These are phyloP conservation scores for Pachyrhynchus sulphureomaculatus DNA, from an alignment of 1,140 invertebrate genomes.

Conservation along the genomic window DNA sequence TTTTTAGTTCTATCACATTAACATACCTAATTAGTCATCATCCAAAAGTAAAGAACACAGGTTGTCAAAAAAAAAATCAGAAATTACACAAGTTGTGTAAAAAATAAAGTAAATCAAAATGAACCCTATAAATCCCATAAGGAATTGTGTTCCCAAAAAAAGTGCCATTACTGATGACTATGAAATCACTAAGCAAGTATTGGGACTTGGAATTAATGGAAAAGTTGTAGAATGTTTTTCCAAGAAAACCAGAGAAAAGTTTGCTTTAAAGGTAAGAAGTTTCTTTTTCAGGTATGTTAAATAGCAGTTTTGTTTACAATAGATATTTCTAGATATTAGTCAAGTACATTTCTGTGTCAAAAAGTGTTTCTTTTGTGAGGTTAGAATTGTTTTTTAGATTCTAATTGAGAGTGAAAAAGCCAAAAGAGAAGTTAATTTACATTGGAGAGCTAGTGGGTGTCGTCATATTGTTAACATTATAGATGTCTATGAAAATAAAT, in stretches of 20 bases:
- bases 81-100: slow-evolving; percentile 28
- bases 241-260: slow-evolving; percentile 71
- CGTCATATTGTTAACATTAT: slow-evolving; percentile 90
- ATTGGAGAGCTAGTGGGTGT: slow-evolving; percentile 89
- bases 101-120: slow-evolving; percentile 28
- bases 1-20: too few species aligned
- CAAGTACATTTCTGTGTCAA: too few species aligned
- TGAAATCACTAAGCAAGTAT: slow-evolving; percentile 88
- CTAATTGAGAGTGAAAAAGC: slow-evolving; percentile 90
- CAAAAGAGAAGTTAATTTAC: slow-evolving; percentile 91
- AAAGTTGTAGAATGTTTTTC: slow-evolving; percentile 83
- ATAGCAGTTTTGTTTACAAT: too few species aligned
- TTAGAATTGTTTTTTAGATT: slow-evolving; percentile 63
- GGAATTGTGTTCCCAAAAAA: slow-evolving; percentile 61
- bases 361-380: too few species aligned
- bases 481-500: slow-evolving; percentile 96
- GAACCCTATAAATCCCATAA: slow-evolving; percentile 10
- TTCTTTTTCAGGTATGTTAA: not conserved
- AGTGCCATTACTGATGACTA: slow-evolving; percentile 89
- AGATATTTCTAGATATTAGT: too few species aligned
- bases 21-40: slow-evolving; percentile 15
- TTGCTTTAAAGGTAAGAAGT: slow-evolving; percentile 77
- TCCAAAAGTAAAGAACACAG: not conserved
- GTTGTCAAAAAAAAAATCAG: not conserved
- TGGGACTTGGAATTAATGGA: slow-evolving; percentile 97